A percentile compares a stretch with the other conserved stretches of the same genome.
Evolutionary conservation across 2,113 vertebrate genomes (phyloP).

Genomic region (Protobothrops flavoviridis): DNA sequence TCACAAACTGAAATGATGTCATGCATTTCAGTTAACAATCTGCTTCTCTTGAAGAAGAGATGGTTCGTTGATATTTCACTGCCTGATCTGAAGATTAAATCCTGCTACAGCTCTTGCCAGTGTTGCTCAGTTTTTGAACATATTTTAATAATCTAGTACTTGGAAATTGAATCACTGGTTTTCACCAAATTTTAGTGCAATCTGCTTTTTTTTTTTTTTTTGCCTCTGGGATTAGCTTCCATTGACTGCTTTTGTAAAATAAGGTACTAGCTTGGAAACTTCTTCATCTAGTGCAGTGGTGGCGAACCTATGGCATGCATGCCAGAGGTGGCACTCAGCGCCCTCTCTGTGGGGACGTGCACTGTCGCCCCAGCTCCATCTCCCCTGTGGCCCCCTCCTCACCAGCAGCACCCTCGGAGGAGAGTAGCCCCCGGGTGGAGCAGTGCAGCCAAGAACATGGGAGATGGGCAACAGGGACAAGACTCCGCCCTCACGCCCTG

Average conservation of each 20-base stretch:
- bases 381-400: no score
- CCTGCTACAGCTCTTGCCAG: not conserved
- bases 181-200: not conserved
- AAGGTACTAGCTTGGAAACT: not conserved
- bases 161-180: not conserved
- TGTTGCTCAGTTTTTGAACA: not conserved
- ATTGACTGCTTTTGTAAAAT: not conserved
- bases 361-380: no score
- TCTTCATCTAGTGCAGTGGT: not conserved
- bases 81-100: not conserved
- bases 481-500: no score
- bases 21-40: not conserved
- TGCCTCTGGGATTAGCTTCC: not conserved
- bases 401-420: no score
- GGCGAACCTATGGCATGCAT: no score
- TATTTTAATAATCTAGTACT: not conserved
- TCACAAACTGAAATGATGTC: not conserved
- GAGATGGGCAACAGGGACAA: no score
- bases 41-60: not conserved
- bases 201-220: not conserved
- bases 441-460: no score
- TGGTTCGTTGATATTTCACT: not conserved
- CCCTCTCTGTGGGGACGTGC: no score
- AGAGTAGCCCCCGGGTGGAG: no score
- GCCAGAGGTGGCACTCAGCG: no score